Percentiles rank a stretch among this genome's conserved stretches.
These are phyloP conservation scores for Heliconius melpomene DNA, from an alignment of 1,140 invertebrate genomes.

Conservation along the genomic window DNA sequence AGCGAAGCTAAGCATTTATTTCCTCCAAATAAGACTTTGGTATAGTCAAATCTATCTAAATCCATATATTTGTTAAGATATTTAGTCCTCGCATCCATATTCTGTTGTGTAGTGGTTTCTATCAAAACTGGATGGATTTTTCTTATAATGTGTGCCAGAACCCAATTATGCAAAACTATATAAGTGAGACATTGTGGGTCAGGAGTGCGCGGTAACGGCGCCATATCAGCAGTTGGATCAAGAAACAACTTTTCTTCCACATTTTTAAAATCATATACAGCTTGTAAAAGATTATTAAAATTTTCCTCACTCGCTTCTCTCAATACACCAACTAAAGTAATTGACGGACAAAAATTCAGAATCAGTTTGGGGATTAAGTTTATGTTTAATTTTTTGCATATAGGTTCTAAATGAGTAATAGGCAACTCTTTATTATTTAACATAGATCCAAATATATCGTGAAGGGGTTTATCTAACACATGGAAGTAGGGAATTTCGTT, in stretches of 20 bases:
- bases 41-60: conserved; percentile 68
- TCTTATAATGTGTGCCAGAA: conserved; percentile 77
- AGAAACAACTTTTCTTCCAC: conserved; percentile 70
- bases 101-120: conserved; percentile 70
- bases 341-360: conserved; percentile 76
- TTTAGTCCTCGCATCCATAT: conserved; percentile 72
- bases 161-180: conserved; percentile 77
- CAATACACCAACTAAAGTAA: conserved; percentile 58
- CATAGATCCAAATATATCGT: conserved; percentile 76
- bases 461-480: conserved; percentile 67
- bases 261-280: conserved; percentile 72
- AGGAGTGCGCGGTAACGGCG: conserved; percentile 62
- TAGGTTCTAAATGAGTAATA: conserved; percentile 70
- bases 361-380: conserved; percentile 78
- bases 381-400: conserved; percentile 77
- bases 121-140: conserved; percentile 74
- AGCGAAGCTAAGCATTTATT: conserved; percentile 77
- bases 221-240: conserved; percentile 62
- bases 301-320: conserved; percentile 64
- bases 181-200: conserved; percentile 74
- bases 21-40: conserved; percentile 68
- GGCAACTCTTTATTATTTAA: conserved; percentile 74
- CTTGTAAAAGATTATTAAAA: conserved; percentile 71
- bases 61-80: conserved; percentile 77
- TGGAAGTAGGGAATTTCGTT: conserved; percentile 63